Conservation (phyloP, 2,888 invertebrate species). For the Habrosyne pyritoides region DNA sequence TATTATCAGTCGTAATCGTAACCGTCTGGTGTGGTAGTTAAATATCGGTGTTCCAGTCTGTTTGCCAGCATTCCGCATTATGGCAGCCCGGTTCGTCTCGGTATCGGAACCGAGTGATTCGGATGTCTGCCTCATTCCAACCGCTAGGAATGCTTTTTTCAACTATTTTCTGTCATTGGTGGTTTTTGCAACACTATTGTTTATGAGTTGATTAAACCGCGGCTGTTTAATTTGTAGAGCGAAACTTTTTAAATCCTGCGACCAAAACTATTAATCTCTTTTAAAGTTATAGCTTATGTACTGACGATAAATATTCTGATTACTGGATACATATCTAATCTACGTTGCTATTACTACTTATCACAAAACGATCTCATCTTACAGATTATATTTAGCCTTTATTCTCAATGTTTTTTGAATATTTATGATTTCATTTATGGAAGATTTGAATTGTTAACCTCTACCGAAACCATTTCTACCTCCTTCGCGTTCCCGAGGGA, state of each 20-base stretch:
- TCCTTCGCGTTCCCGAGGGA: too few species aligned
- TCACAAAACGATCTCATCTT: not conserved
- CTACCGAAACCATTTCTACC: too few species aligned
- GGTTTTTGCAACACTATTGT: constrained; percentile 18
- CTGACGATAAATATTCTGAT: not conserved
- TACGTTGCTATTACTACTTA: not conserved
- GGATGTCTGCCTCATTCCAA: constrained; percentile 45
- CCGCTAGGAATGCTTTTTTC: constrained; percentile 28
- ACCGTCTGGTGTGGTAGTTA: constrained; percentile 41
- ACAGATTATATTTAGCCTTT: not conserved
- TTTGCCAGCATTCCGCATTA: constrained; percentile 59
- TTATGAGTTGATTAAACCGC: constrained; percentile 9
- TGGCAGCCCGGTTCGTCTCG: constrained; percentile 53
- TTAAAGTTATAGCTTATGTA: not conserved
- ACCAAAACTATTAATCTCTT: not conserved
- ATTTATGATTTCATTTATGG: not conserved
- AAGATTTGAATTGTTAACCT: not conserved
- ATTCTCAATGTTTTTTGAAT: not conserved
- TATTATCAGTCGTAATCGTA: not conserved
- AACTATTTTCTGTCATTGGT: constrained; percentile 23
- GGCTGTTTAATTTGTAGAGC: not conserved
- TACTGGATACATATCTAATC: not conserved
- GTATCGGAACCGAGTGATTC: constrained; percentile 50
- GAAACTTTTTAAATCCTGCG: not conserved
- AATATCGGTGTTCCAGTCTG: constrained; percentile 71